Conservation (phyloP, 2,113 vertebrate species). For the Hippocampus barbouri region DNA sequence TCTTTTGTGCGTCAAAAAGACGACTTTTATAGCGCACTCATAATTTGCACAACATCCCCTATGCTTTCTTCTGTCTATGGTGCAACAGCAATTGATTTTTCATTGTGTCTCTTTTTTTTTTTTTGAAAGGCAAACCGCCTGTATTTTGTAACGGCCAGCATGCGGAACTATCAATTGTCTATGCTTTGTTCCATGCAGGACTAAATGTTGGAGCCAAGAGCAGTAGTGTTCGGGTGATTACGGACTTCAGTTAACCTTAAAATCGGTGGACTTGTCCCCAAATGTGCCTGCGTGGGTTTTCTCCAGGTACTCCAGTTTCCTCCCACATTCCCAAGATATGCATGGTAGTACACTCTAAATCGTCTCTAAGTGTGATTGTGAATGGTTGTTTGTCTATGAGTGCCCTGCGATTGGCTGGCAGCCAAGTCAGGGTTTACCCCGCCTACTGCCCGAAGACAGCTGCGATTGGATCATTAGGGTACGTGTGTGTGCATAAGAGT, state of each 20-base stretch:
- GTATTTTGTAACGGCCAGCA: conserved; percentile 54
- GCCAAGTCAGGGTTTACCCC: too few species aligned
- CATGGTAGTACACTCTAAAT: too few species aligned
- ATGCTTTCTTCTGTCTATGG: conserved; percentile 45
- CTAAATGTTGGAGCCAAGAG: conserved; percentile 63
- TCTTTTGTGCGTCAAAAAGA: conserved; percentile 62
- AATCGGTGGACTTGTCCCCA: conserved; percentile 40
- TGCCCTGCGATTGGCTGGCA: too few species aligned
- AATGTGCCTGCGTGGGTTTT: conserved; percentile 9
- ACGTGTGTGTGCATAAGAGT: too few species aligned
- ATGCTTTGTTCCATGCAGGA: conserved; percentile 60
- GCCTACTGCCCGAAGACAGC: conserved; percentile 2
- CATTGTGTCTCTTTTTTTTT: conserved; percentile 23
- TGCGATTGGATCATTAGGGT: too few species aligned
- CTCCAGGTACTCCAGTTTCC: too few species aligned
- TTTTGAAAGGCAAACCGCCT: conserved; percentile 22
- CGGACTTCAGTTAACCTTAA: conserved; percentile 58
- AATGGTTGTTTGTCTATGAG: too few species aligned
- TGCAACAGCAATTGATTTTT: conserved; percentile 65
- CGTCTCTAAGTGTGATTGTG: too few species aligned
- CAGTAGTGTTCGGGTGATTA: conserved; percentile 60
- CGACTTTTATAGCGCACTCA: conserved; percentile 53
- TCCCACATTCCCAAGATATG: too few species aligned
- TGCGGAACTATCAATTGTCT: conserved; percentile 64
- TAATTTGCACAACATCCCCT: conserved; percentile 48